Conservation (phyloP, 2,888 invertebrate genomes). For the Digitonthophagus gazella region DNA sequence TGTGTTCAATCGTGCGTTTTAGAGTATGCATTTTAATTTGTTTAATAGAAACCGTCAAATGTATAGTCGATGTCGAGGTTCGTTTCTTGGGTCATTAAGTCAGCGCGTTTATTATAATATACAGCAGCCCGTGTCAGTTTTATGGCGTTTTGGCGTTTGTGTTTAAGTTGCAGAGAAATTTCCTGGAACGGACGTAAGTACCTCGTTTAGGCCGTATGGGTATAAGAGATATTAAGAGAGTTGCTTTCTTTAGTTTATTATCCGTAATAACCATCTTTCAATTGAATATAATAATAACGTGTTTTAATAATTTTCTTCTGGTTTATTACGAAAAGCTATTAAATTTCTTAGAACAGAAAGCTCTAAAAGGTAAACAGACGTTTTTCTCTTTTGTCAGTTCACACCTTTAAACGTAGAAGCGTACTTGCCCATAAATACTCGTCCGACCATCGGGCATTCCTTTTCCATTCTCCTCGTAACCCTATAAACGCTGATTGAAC, state of each 20-base stretch:
- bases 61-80: not conserved
- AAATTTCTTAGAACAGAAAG: too few species aligned
- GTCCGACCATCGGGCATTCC: not conserved
- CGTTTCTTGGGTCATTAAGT: not conserved
- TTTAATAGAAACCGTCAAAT: not conserved
- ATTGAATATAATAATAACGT: too few species aligned
- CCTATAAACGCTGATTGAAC: not conserved
- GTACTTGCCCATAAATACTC: not conserved
- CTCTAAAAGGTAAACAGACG: too few species aligned
- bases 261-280: too few species aligned
- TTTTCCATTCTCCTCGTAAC: not conserved
- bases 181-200: not conserved
- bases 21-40: not conserved
- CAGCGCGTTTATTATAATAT: not conserved
- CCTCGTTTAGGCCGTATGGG: too few species aligned
- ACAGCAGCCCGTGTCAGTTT: not conserved
- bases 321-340: too few species aligned
- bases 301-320: too few species aligned
- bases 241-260: too few species aligned
- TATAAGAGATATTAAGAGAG: too few species aligned
- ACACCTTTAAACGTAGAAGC: not conserved
- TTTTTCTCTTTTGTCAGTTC: not conserved
- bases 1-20: not conserved
- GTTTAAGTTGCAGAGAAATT: not conserved
- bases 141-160: not conserved